These are phyloP conservation scores for Rhegmatorhina hoffmannsi DNA, from an alignment of 2,113 vertebrate species.

Conservation along the genomic window DNA sequence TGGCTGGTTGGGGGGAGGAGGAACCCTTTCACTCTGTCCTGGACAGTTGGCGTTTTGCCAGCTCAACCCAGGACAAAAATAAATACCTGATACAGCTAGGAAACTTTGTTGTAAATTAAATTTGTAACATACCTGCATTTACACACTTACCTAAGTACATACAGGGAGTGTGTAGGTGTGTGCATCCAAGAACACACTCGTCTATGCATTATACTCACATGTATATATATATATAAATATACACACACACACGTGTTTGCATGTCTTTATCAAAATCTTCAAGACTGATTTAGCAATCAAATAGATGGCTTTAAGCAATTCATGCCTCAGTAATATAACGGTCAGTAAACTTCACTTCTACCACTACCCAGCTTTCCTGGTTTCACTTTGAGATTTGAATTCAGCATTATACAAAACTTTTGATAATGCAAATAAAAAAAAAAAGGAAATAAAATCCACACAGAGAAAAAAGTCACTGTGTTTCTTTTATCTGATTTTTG, in stretches of 20 bases:
- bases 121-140: not conserved
- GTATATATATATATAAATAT: too few relatives aligned
- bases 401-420: not conserved
- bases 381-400: not conserved
- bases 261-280: not conserved
- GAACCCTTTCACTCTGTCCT: too few relatives aligned
- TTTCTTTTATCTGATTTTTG: not conserved
- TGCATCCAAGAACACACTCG: not conserved
- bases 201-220: not conserved
- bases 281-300: not conserved
- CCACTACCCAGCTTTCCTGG: not conserved
- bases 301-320: not conserved
- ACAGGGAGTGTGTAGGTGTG: accelerated
- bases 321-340: not conserved
- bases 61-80: too few relatives aligned
- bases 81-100: not conserved
- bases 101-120: slow-evolving; percentile 6
- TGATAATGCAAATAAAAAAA: not conserved
- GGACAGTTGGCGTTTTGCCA: too few relatives aligned
- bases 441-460: not conserved
- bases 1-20: too few relatives aligned
- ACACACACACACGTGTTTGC: too few relatives aligned
- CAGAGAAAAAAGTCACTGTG: not conserved
- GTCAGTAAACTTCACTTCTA: not conserved
- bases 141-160: not conserved